Conservation (phyloP, 2,888 invertebrate species). For the Leptinotarsa tumamoca region DNA sequence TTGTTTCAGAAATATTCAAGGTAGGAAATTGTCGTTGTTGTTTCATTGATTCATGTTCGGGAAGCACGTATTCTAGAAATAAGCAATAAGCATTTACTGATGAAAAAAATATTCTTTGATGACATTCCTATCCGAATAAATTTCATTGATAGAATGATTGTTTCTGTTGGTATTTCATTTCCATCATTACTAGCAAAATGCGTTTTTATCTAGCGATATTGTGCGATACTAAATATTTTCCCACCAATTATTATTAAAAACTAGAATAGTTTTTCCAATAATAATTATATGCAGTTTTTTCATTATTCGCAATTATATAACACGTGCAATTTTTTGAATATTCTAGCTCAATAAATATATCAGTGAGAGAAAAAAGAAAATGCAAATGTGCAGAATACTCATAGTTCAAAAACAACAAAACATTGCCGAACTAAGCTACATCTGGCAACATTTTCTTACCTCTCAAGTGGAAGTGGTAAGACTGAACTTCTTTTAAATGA, state of each 20-base stretch:
- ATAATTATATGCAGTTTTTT: neutral
- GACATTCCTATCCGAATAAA: neutral
- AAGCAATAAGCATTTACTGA: no score
- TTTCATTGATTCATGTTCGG: no score
- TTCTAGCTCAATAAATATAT: slow-evolving; percentile 16
- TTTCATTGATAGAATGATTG: neutral
- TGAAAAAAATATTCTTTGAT: neutral
- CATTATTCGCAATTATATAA: no score
- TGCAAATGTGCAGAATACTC: slow-evolving; percentile 32
- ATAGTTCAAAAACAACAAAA: slow-evolving; percentile 22
- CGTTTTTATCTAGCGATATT: neutral
- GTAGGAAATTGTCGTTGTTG: no score
- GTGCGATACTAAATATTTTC: neutral
- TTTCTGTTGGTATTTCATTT: neutral
- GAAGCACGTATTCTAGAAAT: no score
- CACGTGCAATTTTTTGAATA: neutral
- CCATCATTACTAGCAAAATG: neutral
- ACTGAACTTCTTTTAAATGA: slow-evolving; percentile 14
- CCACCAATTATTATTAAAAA: neutral
- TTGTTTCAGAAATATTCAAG: no score
- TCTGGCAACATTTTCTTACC: slow-evolving; percentile 44
- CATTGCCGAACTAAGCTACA: slow-evolving; percentile 35
- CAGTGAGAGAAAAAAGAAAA: slow-evolving; percentile 16
- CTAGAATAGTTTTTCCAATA: neutral
- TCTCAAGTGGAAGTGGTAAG: slow-evolving; percentile 28